Percentiles rank a stretch among this genome's conserved stretches.
Evolutionary conservation across 1,140 invertebrate species (phyloP).

Genomic region (Asbolus verrucosus): DNA sequence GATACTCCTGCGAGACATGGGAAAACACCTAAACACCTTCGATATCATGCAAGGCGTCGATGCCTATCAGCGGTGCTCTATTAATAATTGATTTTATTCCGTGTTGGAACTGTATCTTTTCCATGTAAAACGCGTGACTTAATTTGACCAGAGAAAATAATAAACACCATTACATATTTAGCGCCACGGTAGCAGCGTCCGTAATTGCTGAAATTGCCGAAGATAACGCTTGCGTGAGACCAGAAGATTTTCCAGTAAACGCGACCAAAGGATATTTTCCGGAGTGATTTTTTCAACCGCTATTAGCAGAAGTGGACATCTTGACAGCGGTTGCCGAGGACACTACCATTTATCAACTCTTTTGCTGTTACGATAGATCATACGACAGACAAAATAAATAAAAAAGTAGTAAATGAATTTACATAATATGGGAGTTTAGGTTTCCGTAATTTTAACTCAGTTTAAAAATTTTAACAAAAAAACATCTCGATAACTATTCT

Average conservation of each 20-base stretch:
- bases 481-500: too few relatives aligned
- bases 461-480: too few relatives aligned
- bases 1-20: slow-evolving; percentile 46
- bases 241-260: background rate
- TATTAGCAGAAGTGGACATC: too few relatives aligned
- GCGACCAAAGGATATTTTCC: background rate
- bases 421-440: too few relatives aligned
- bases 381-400: too few relatives aligned
- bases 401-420: too few relatives aligned
- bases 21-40: slow-evolving; percentile 43
- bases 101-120: background rate
- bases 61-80: slow-evolving; percentile 29
- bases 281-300: too few relatives aligned
- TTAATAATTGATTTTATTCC: slow-evolving; percentile 44
- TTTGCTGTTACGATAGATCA: too few relatives aligned
- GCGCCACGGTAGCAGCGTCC: background rate
- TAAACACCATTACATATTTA: slow-evolving; percentile 15
- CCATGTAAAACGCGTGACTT: slow-evolving; percentile 37
- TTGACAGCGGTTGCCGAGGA: too few relatives aligned
- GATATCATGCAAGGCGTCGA: slow-evolving; percentile 43
- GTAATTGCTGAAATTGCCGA: slow-evolving; percentile 1
- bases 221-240: slow-evolving; percentile 11
- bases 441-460: too few relatives aligned
- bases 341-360: too few relatives aligned
- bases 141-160: slow-evolving; percentile 25